A percentile compares a stretch with the other conserved stretches of the same genome.
phyloP scores from a whole-genome alignment of 2,888 invertebrate species.

The Drosophila cyrtoloma region DNA sequence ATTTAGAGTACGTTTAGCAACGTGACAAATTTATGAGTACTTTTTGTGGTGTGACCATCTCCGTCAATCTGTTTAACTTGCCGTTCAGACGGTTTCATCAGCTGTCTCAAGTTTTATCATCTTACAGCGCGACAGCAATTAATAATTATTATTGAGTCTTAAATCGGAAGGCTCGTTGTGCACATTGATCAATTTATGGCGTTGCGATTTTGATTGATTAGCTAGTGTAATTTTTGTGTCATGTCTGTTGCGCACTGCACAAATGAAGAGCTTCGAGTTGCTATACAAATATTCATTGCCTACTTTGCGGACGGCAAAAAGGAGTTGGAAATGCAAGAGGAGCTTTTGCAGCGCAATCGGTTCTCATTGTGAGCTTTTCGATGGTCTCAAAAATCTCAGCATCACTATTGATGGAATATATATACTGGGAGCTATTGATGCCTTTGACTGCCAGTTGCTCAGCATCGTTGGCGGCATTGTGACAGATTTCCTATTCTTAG shows the following conservation, averaged over 20 bases:
- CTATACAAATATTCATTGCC: constrained; percentile 32
- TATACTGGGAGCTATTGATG: constrained; percentile 23
- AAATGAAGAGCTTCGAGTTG: background rate
- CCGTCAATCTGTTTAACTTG: constrained; percentile 10
- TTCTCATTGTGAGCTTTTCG: constrained; percentile 18
- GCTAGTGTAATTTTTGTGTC: constrained; percentile 55
- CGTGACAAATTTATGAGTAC: constrained; percentile 51
- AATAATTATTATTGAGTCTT: constrained; percentile 44
- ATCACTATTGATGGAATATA: background rate
- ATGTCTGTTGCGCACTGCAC: constrained; percentile 51
- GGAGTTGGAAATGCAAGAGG: constrained; percentile 37
- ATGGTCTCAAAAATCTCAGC: constrained; percentile 5
- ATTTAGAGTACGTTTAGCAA: constrained; percentile 3
- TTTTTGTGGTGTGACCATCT: constrained; percentile 12
- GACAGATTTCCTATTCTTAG: constrained; percentile 58
- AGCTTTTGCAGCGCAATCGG: constrained; percentile 15
- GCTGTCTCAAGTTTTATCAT: constrained; percentile 49
- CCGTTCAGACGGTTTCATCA: constrained; percentile 26
- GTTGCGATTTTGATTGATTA: constrained; percentile 61
- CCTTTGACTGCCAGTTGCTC: constrained; percentile 44
- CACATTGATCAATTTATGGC: constrained; percentile 55
- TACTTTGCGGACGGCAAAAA: constrained; percentile 48
- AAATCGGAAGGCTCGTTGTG: background rate
- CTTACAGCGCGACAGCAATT: constrained; percentile 48
- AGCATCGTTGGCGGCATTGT: constrained; percentile 45